Conservation (phyloP, 2,113 vertebrate species). For the Sinocyclocheilus maitianheensis region DNA sequence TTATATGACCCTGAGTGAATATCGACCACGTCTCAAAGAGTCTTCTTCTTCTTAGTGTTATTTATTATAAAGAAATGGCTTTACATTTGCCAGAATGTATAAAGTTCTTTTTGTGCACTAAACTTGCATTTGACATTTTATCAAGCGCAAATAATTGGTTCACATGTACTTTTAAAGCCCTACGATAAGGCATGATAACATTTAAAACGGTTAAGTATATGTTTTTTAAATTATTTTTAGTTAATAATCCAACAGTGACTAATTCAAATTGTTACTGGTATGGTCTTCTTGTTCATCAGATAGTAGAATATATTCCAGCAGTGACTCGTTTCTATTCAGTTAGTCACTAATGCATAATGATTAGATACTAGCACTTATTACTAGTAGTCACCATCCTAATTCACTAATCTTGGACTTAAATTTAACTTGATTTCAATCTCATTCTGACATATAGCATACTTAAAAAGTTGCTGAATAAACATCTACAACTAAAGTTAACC, state of each 20-base stretch:
- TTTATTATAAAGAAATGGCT: slow-evolving; percentile 1
- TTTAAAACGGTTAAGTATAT: too few relatives aligned
- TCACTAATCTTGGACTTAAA: too few relatives aligned
- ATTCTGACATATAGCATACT: background rate
- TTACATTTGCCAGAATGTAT: slow-evolving; percentile 1
- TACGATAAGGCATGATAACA: too few relatives aligned
- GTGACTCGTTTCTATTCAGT: background rate
- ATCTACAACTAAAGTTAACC: background rate
- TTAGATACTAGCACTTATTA: too few relatives aligned
- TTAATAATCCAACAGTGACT: background rate
- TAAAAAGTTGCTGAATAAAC: background rate
- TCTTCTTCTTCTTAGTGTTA: background rate
- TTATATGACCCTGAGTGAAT: background rate
- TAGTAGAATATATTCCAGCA: background rate
- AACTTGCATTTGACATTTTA: background rate
- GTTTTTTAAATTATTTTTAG: background rate
- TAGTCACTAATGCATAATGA: background rate
- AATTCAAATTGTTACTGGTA: background rate
- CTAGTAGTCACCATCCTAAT: too few relatives aligned
- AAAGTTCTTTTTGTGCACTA: background rate
- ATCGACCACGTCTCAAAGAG: background rate
- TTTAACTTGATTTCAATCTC: background rate
- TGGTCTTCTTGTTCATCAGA: background rate
- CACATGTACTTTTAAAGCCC: background rate
- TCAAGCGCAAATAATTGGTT: background rate